Percentiles rank a stretch among this genome's conserved stretches.
Evolutionary conservation across 2,888 invertebrate species (phyloP).

Genomic region (Drosophila sordidula): DNA sequence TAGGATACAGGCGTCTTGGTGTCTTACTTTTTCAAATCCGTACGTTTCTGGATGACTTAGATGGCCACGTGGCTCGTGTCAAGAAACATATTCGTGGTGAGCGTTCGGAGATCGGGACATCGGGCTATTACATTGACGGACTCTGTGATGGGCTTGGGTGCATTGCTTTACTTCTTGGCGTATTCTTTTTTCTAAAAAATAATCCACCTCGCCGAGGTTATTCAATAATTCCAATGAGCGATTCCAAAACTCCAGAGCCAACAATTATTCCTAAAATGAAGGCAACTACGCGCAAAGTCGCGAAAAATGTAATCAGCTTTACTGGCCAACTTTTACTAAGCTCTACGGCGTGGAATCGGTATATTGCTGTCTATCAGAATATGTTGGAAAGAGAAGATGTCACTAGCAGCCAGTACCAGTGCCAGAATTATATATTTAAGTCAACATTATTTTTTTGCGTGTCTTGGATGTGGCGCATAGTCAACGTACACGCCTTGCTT

Average conservation of each 20-base stretch:
- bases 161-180: conserved; percentile 89
- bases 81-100: conserved; percentile 91
- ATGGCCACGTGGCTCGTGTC: conserved; percentile 93
- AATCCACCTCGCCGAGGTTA: conserved; percentile 91
- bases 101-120: conserved; percentile 91
- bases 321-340: conserved; percentile 90
- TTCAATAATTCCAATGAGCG: conserved; percentile 87
- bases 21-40: conserved; percentile 92
- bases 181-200: conserved; percentile 89
- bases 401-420: conserved; percentile 86
- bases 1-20: conserved; percentile 90
- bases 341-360: conserved; percentile 93
- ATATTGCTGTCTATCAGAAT: conserved; percentile 92
- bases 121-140: conserved; percentile 93
- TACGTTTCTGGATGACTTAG: conserved; percentile 93
- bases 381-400: conserved; percentile 89
- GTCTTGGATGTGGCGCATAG: conserved; percentile 91
- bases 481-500: conserved; percentile 91
- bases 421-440: conserved; percentile 88
- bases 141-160: conserved; percentile 92
- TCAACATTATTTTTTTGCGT: conserved; percentile 91
- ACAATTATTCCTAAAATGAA: conserved; percentile 88
- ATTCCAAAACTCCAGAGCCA: conserved; percentile 82
- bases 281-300: conserved; percentile 88
- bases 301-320: conserved; percentile 88